Evolutionary conservation across 2,888 invertebrate genomes (phyloP), one percentile per base, ranked within the genome.

Genomic region (Drosophila crucigera): DNA sequence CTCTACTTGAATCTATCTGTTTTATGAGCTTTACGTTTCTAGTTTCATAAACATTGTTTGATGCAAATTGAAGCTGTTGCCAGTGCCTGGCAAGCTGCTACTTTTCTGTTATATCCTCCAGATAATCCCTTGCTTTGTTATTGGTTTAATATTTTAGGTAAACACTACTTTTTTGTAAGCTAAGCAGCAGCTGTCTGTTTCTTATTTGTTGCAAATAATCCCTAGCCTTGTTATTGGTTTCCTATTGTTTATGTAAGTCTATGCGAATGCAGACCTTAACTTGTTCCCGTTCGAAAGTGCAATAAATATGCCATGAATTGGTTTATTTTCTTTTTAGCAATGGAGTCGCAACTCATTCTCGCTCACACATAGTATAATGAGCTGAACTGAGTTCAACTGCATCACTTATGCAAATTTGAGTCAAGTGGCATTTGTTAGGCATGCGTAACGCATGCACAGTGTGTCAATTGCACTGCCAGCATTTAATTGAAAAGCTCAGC

Each of bases 401-500:
- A 10, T 22, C 19, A 61, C 39, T 31, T 33, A 61, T 61, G 61
- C 58, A 56, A 61, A 61, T 55, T 37, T 10, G 35, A 33, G 60
- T 30, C 60, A 33, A 35, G 39, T 39, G 35, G n/a, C 33, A 25
- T 39, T 50, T 55, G 41, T 50, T 7, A 22, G 47, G 35, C 47
- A 70, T 47, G 55, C 78, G 61, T 53, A 58, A 49, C 61, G 49
- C 70, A 77, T 22, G 39, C 43, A 67, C 52, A 39, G 39, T 37
- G 61, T 68, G 68, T 62, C 73, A 72, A 62, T 61, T 74, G 80
- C 68, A 37, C 16, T 35, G 35, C 35, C 16, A 35, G 35, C 78
- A 77, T 49, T 49, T 64, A 68, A 78, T 82, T 82, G 67, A 78
- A 64, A 64, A 55, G 62, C 61, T 54, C 62, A 14, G n/a, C 35